Conservation (phyloP, 2,797 vertebrate species). For the Sebastes paucispinis region DNA sequence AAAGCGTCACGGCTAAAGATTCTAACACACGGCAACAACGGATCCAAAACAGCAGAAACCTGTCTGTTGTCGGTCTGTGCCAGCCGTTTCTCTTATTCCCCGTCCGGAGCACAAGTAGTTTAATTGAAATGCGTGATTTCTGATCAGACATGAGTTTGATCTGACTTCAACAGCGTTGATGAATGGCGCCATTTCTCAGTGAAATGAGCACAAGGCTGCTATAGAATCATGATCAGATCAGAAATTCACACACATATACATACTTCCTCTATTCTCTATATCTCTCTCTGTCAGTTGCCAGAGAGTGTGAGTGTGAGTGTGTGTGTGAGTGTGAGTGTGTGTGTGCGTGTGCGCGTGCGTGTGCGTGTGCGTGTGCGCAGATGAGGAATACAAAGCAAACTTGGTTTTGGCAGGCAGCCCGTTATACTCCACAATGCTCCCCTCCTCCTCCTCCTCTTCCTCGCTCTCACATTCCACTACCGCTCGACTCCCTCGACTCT, state of each 20-base stretch:
- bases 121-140: background rate
- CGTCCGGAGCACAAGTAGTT: background rate
- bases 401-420: conserved; percentile 1
- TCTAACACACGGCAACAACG: background rate
- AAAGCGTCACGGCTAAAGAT: background rate
- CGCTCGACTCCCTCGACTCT: background rate
- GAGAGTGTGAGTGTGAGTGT: background rate
- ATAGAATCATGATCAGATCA: background rate
- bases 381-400: conserved; percentile 16
- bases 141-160: background rate
- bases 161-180: background rate
- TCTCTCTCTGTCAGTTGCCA: background rate
- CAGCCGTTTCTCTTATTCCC: background rate
- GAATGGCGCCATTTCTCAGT: background rate
- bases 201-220: background rate
- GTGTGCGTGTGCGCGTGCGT: background rate
- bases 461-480: background rate
- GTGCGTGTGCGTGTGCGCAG: background rate
- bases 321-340: background rate
- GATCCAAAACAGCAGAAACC: background rate
- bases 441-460: background rate
- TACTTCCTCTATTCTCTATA: background rate
- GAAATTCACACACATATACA: background rate
- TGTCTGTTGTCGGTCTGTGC: background rate
- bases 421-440: background rate